A percentile compares a stretch with the other conserved stretches of the same genome.
Conservation (phyloP, 2,888 invertebrate species). For the Falcaria lacertinaria region DNA sequence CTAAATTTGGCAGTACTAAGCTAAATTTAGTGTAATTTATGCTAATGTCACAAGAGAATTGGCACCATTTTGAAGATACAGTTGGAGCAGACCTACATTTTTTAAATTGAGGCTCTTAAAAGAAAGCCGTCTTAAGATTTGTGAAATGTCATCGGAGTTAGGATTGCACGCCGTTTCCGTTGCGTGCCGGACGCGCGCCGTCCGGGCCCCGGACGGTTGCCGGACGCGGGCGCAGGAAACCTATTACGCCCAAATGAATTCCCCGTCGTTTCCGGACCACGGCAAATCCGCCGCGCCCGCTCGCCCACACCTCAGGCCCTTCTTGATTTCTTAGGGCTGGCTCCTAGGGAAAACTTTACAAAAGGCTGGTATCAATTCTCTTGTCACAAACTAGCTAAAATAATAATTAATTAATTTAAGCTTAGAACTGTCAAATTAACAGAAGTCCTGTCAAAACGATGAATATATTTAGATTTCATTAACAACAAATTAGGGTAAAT, state of each 20-base stretch:
- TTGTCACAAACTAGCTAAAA: no score
- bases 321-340: conserved; percentile 45
- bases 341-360: conserved; percentile 4
- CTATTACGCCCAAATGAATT: conserved; percentile 80
- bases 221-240: conserved; percentile 73
- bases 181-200: conserved; percentile 60
- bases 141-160: conserved; percentile 18
- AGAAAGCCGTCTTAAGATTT: conserved; percentile 5
- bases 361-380: no score
- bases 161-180: conserved; percentile 50
- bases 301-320: conserved; percentile 63
- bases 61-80: no score
- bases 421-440: no score
- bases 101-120: background rate
- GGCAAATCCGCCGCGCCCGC: conserved; percentile 64
- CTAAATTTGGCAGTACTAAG: no score
- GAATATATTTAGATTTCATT: no score
- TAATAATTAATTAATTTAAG: no score
- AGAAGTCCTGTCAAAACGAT: no score
- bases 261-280: conserved; percentile 71
- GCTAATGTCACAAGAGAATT: no score
- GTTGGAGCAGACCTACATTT: no score
- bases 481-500: no score
- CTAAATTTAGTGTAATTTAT: no score
- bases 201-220: conserved; percentile 53